Base-by-base conservation (phyloP, 2,113 vertebrate genomes). In the Nematolebias whitei region DNA sequence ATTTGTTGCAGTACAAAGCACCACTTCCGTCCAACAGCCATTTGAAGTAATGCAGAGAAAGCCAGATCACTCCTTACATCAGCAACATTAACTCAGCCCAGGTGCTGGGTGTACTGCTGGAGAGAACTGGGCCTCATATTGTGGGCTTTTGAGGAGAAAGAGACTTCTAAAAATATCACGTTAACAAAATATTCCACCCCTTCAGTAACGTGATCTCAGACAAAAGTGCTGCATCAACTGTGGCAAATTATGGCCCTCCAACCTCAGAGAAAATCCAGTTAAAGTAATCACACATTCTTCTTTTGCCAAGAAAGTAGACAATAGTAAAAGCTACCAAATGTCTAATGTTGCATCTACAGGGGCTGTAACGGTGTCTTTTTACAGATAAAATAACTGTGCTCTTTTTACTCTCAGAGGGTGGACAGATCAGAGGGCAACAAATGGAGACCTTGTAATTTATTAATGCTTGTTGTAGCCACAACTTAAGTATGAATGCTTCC, bases 321-420 rank as follows among this genome's bases (percentile, higher is more conserved):
- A 80, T 58, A 59, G 54, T 83, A 80, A 87, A 52, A 78, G 79
- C 77, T 82, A 88, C 78, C 76, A 87, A 88, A 88, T 83, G 76
- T 85, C 74, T 76, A 48, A 61, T 29, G 20, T 40, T 35, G 22
- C 54, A 54, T 32, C 45, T 53, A 74, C 14, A 66, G 32, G 12
- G 48, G 52, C 66, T 35, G 61, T 56, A 45, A 57, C 38, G 19
- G 59, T 41, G 40, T 74, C 40, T 61, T 69, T 71, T 20, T 22
- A 60, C 57, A 84, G 61, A 54, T 67, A 51, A 23, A 14, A 10
- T 54, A 59, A 19, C 15, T 68, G 20, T 49, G 72, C 58, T 63
- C 26, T 67, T 63, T 40, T 54, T 39, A 60, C 47, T 35, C 56
- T 73, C 68, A 64, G 32, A 79, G 32, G 38, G 22, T n/a, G 39